phyloP scores from a whole-genome alignment of 2,888 invertebrate species.

The Drosophila percnosoma region DNA sequence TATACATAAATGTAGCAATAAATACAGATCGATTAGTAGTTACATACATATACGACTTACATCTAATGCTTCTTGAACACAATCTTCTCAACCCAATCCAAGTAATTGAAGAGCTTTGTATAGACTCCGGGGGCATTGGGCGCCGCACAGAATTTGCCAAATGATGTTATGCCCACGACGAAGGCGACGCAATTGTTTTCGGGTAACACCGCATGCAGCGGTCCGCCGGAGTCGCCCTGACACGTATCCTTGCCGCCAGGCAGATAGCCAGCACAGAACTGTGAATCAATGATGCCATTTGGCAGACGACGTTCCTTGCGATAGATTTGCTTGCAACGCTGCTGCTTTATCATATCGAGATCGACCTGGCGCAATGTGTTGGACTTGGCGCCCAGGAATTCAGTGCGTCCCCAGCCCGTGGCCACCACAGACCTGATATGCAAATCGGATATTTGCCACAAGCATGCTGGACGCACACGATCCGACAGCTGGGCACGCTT shows the following conservation, averaged over 20 bases:
- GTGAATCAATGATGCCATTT: constrained; percentile 83
- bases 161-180: constrained; percentile 84
- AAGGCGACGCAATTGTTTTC: constrained; percentile 83
- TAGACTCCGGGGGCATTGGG: constrained; percentile 83
- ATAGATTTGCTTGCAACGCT: constrained; percentile 78
- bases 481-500: constrained; percentile 71
- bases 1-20: neutral
- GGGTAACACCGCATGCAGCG: constrained; percentile 80
- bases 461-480: constrained; percentile 83
- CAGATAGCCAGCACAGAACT: constrained; percentile 85
- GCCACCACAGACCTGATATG: constrained; percentile 74
- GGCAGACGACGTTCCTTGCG: constrained; percentile 80
- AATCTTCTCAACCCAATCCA: constrained; percentile 84
- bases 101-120: constrained; percentile 81
- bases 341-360: constrained; percentile 79
- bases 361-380: constrained; percentile 84
- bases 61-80: constrained; percentile 69
- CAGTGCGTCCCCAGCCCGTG: constrained; percentile 84
- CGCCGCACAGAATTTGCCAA: constrained; percentile 84
- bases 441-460: constrained; percentile 82
- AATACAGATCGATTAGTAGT: neutral
- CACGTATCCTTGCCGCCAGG: constrained; percentile 84
- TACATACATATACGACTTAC: neutral
- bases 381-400: constrained; percentile 81
- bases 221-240: constrained; percentile 84